Percentiles rank a stretch among this genome's conserved stretches.
Conservation (phyloP, 2,113 vertebrate genomes). For the Rousettus leschenaultii region DNA sequence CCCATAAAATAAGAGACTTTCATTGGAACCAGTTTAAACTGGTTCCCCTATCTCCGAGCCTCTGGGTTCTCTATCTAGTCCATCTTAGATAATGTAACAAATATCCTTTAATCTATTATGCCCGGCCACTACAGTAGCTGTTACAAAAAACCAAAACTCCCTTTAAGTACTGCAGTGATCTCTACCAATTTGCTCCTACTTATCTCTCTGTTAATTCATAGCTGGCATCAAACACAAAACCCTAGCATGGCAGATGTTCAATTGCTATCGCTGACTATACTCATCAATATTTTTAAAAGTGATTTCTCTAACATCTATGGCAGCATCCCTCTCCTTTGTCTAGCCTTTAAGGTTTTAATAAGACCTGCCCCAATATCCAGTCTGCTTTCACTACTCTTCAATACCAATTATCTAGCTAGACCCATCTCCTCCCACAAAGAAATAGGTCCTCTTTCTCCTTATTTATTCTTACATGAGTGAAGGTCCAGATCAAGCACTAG, state of each 20-base stretch:
- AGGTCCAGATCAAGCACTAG: not conserved
- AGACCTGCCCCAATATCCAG: not conserved
- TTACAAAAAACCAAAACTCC: not conserved
- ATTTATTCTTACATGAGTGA: accelerated
- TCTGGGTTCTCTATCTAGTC: not conserved
- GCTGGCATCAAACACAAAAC: not conserved
- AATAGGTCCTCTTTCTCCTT: not conserved
- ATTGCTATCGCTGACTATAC: not conserved
- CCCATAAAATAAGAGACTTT: not conserved
- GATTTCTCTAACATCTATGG: not conserved
- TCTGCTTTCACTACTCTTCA: not conserved
- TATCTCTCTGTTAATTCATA: not conserved
- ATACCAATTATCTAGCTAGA: not conserved
- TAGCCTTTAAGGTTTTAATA: not conserved
- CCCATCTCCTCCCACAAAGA: not conserved
- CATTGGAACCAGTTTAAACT: not conserved
- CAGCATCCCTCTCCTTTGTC: not conserved
- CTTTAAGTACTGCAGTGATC: not conserved
- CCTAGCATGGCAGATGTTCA: not conserved
- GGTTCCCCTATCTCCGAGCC: not conserved
- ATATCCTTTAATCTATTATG: not conserved
- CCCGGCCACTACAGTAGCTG: not conserved
- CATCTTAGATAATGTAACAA: not conserved
- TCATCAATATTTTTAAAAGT: not conserved
- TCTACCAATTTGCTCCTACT: no score